phyloP scores from a whole-genome alignment of 2,797 vertebrate genomes.

The Hemitrygon akajei region DNA sequence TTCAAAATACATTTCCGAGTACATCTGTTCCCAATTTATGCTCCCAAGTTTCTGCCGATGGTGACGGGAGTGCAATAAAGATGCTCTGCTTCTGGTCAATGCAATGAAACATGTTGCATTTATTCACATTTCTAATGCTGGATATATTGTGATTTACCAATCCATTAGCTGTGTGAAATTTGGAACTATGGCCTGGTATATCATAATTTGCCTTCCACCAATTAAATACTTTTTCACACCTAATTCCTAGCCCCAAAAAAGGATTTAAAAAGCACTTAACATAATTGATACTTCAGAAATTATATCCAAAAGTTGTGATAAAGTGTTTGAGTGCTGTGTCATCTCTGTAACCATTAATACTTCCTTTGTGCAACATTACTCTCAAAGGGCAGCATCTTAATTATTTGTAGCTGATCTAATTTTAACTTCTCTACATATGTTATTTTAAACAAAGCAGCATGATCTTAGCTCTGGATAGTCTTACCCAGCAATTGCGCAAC shows the following conservation, averaged over 20 bases:
- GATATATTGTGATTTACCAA: too few relatives aligned
- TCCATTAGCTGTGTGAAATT: too few relatives aligned
- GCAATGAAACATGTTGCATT: too few relatives aligned
- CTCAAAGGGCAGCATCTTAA: neutral
- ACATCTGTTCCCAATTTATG: too few relatives aligned
- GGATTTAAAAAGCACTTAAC: neutral
- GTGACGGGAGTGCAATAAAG: too few relatives aligned
- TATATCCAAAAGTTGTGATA: neutral
- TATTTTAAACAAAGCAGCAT: conserved; percentile 25
- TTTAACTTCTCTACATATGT: neutral
- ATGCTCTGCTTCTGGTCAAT: too few relatives aligned
- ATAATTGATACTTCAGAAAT: neutral
- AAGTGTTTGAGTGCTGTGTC: neutral
- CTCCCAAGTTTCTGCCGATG: too few relatives aligned
- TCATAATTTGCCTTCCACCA: too few relatives aligned
- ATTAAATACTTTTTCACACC: too few relatives aligned
- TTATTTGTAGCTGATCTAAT: conserved; percentile 25
- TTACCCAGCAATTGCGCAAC: neutral
- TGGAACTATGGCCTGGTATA: too few relatives aligned
- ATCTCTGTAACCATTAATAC: neutral
- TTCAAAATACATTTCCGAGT: too few relatives aligned
- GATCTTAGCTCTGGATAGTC: conserved; percentile 8
- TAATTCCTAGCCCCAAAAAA: neutral
- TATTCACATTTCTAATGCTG: too few relatives aligned
- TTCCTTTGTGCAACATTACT: neutral